Evolutionary conservation across 1,140 invertebrate species (phyloP).

Genomic region (Dufourea novaeangliae): DNA sequence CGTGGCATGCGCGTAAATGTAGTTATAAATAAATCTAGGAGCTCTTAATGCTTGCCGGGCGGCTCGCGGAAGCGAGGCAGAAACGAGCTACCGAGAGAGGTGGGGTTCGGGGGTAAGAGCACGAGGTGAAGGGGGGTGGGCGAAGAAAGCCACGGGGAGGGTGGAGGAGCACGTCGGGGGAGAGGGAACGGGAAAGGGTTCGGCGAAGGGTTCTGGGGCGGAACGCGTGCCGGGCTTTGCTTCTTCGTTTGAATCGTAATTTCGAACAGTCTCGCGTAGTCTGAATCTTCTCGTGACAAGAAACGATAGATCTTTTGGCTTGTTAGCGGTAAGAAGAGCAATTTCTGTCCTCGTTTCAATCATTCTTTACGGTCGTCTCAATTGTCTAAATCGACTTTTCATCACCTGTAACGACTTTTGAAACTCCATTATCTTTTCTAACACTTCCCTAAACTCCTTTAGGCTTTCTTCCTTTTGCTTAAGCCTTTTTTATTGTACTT

Average conservation of each 20-base stretch:
- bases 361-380: too few relatives aligned
- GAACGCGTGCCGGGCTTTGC: constrained; percentile 8
- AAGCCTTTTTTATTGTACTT: too few relatives aligned
- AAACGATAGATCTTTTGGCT: too few relatives aligned
- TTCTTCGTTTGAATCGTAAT: constrained; percentile 6
- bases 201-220: constrained; percentile 23
- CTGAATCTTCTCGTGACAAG: too few relatives aligned
- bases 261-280: constrained; percentile 9
- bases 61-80: constrained; percentile 55
- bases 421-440: too few relatives aligned
- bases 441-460: too few relatives aligned
- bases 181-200: constrained; percentile 26
- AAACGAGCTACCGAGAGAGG: constrained; percentile 29
- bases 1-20: constrained; percentile 81
- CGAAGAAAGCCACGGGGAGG: constrained; percentile 37
- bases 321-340: too few relatives aligned
- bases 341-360: too few relatives aligned
- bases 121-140: neutral
- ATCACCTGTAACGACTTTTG: too few relatives aligned
- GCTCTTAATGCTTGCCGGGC: constrained; percentile 79
- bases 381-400: too few relatives aligned
- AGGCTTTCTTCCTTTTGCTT: too few relatives aligned
- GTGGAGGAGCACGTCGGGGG: neutral
- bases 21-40: constrained; percentile 83
- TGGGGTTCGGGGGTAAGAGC: neutral